Evolutionary conservation across 35 echinoderm and acorn worm species (phyloP).

Genomic region (Stichopus chloronotus): DNA sequence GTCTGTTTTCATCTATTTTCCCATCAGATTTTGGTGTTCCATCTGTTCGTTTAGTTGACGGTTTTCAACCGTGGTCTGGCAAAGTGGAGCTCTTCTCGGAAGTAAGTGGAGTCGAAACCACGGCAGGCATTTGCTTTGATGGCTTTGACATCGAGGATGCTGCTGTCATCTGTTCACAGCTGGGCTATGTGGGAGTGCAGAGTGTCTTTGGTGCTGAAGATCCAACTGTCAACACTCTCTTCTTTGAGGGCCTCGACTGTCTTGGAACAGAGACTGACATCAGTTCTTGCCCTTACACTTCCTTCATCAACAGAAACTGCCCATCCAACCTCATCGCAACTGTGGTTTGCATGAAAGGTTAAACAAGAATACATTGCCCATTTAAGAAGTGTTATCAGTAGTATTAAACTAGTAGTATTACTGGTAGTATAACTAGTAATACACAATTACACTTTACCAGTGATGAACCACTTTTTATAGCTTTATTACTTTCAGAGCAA

Average conservation of each 20-base stretch:
- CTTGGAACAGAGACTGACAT: neutral
- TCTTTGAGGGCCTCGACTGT: conserved; percentile 5
- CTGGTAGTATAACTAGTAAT: no score
- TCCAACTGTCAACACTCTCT: neutral
- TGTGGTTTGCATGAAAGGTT: conserved; percentile 33
- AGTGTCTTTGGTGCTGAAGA: neutral
- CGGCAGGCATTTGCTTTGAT: neutral
- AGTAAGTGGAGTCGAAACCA: neutral
- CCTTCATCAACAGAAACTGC: conserved; percentile 10
- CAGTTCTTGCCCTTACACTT: neutral
- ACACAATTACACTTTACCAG: no score
- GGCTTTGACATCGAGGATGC: conserved; percentile 7
- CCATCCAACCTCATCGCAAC: neutral
- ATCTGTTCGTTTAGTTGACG: neutral
- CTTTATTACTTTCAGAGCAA: no score
- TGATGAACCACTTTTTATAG: no score
- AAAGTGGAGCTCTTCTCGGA: neutral
- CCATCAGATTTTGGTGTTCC: neutral
- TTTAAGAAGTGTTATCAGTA: no score
- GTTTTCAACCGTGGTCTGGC: neutral
- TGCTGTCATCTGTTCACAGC: neutral
- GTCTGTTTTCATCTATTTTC: neutral
- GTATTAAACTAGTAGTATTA: no score
- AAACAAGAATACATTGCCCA: neutral
- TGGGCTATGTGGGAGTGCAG: neutral